Evolutionary conservation across 2,113 vertebrate species (phyloP).

Genomic region (Thamnophis sirtalis): DNA sequence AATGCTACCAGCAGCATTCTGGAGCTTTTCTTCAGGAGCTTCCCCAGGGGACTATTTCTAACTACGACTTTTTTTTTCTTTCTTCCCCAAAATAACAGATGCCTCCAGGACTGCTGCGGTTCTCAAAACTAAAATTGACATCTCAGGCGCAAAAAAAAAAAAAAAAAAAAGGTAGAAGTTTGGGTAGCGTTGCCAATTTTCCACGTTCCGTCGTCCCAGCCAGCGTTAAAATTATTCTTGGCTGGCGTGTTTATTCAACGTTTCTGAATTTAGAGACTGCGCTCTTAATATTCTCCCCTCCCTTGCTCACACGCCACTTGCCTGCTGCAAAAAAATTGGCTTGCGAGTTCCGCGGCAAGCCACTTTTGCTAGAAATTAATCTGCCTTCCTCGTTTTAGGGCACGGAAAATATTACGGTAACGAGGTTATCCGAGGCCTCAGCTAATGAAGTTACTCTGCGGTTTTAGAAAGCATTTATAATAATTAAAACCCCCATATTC

Average conservation of each 20-base stretch:
- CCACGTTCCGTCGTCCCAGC: not conserved
- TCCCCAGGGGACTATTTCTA: not conserved
- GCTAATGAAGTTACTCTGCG: not conserved
- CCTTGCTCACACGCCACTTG: not conserved
- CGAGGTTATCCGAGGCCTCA: not conserved
- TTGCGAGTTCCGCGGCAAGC: not conserved
- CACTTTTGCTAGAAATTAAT: not conserved
- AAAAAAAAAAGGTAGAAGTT: not conserved
- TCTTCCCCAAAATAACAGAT: slow-evolving; percentile 22
- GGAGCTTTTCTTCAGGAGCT: not conserved
- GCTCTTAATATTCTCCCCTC: not conserved
- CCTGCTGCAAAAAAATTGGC: not conserved
- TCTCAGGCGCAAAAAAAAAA: not conserved
- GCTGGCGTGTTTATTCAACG: slow-evolving; percentile 9
- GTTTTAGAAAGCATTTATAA: not conserved
- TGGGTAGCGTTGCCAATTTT: not conserved
- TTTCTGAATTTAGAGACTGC: slow-evolving; percentile 10
- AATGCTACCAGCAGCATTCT: not conserved
- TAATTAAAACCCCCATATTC: not conserved
- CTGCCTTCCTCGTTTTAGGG: not conserved
- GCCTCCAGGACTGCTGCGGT: not conserved
- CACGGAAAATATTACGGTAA: not conserved
- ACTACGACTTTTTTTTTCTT: not conserved
- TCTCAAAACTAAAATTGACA: slow-evolving; percentile 15
- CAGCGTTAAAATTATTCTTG: slow-evolving; percentile 19